A percentile compares a stretch with the other conserved stretches of the same genome.
phyloP scores from a whole-genome alignment of 2,113 vertebrate genomes.

The Halichoerus grypus region DNA sequence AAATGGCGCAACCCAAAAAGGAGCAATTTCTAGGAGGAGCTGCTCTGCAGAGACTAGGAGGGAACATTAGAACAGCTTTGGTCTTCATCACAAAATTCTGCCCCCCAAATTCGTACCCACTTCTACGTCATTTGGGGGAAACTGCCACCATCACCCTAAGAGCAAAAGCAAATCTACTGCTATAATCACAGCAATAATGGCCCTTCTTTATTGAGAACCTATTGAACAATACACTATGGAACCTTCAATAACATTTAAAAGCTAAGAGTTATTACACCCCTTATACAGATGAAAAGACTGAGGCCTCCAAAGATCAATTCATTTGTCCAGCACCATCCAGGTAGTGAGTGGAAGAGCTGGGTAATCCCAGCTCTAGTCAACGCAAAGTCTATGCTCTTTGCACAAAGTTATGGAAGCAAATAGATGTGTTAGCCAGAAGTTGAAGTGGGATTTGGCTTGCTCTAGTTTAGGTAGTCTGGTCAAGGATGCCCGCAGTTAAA shows the following conservation, averaged over 20 bases:
- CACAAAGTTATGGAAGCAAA: background rate
- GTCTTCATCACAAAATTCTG: background rate
- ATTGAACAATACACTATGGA: background rate
- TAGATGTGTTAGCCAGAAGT: background rate
- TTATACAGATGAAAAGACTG: background rate
- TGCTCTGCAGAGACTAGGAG: background rate
- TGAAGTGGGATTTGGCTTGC: background rate
- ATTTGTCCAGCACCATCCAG: background rate
- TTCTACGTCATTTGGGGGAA: background rate
- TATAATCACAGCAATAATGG: background rate
- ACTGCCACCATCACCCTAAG: background rate
- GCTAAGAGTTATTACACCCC: background rate
- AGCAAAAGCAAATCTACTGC: background rate
- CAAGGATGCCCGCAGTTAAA: background rate
- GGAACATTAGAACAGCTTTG: background rate
- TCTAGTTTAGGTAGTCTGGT: background rate
- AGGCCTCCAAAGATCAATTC: background rate
- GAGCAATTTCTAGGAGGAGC: background rate
- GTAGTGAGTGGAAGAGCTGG: background rate
- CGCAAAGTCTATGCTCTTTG: background rate
- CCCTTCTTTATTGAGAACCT: background rate
- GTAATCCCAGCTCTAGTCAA: background rate
- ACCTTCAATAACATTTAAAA: background rate
- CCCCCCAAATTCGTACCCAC: background rate
- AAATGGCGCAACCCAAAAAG: background rate